Evolutionary conservation across 2,888 invertebrate genomes (phyloP), one percentile per base, ranked within the genome.

Genomic region (Morinoia aosen): DNA sequence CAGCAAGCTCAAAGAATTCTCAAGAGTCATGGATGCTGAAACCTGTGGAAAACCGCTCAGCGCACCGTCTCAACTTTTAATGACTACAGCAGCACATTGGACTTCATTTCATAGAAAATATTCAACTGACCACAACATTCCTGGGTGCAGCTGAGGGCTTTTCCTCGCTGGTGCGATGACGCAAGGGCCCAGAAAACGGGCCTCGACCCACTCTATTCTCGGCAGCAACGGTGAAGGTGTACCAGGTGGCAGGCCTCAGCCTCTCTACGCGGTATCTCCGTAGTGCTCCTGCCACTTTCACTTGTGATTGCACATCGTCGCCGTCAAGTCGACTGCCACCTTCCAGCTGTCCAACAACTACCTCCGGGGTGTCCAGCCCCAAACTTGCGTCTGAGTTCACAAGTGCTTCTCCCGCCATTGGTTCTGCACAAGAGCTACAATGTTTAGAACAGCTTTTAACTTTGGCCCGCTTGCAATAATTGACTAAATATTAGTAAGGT

Each of bases 121-220:
- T 16, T 33, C 64, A 61, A 61, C 76, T 61, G 7, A 96, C 96
- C 58, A 88, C 94, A 88, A 96, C 95, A 48, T 95, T 95, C 56
- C 91, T 95, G 3, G 96, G 96, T n/a, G 94, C 93, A 33, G 94
- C 96, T 48, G 96, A 95, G 8, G 96, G 96, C 48, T 96, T 91
- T 58, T 96, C 96, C 95, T 96, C 96, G 40, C 95, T 95, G 5
- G 96, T 96, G 48, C 94, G 93, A 76, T 95, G 94, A n/a, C 95
- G 94, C n/a, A 96, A 95, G 58, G 96, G 94, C 19, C 90, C 91
- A 4, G 96, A 96, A 16, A 96, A 95, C 5, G 95, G 93, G 3
- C 96, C 95, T 5, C 95, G 76, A 11, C 96, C 96, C 19, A 96
- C 96, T 25, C 95, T 57, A 91, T 96, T 96, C 61, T 96, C 96